A percentile compares a stretch with the other conserved stretches of the same genome.
Evolutionary conservation across 2,113 vertebrate genomes (phyloP).

Genomic region (Caretta caretta): DNA sequence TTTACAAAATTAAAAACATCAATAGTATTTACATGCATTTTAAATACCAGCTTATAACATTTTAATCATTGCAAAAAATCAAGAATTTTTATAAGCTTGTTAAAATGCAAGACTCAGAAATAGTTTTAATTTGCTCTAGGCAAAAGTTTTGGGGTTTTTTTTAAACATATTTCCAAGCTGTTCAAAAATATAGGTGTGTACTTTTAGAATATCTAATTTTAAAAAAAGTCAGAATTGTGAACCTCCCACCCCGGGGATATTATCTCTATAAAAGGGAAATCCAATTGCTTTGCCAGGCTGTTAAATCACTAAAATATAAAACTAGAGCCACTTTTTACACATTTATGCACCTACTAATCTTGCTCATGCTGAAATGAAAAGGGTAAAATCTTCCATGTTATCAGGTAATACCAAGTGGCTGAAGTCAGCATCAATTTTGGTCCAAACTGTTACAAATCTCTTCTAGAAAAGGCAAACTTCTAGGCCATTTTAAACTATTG

Average conservation of each 20-base stretch:
- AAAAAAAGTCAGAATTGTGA: conserved; percentile 26
- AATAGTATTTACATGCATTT: conserved; percentile 85
- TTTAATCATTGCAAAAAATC: conserved; percentile 65
- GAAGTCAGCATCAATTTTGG: conserved; percentile 15
- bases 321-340: background rate
- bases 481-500: conserved; percentile 28
- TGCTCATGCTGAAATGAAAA: conserved; percentile 24
- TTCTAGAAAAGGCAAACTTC: conserved; percentile 25
- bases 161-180: conserved; percentile 36
- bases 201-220: conserved; percentile 36
- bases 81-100: conserved; percentile 60
- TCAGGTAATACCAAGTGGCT: conserved; percentile 38
- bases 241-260: conserved; percentile 28
- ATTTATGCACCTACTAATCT: conserved; percentile 4
- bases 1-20: conserved; percentile 89
- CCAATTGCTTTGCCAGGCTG: conserved; percentile 1
- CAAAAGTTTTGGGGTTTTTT: conserved; percentile 18
- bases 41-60: conserved; percentile 79
- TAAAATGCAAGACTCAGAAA: conserved; percentile 73
- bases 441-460: conserved; percentile 33
- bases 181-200: background rate
- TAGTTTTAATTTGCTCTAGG: conserved; percentile 5
- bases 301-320: background rate
- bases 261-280: conserved; percentile 35
- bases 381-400: background rate